Evolutionary conservation across 2,797 vertebrate genomes (phyloP).

Genomic region (Pampus argenteus): DNA sequence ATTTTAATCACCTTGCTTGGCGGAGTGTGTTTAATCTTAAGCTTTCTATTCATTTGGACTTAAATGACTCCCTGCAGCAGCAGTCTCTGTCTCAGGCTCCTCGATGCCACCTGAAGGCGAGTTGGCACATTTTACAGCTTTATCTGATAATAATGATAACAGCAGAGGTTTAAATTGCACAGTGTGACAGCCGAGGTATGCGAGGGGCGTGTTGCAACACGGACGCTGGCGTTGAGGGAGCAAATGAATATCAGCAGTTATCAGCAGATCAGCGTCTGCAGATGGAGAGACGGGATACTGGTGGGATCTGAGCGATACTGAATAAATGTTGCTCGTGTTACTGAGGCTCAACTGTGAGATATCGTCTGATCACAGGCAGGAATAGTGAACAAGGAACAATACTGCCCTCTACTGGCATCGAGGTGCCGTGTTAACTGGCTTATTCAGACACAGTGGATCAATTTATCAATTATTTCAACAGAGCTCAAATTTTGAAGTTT

Average conservation of each 20-base stretch:
- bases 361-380: background rate
- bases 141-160: slow-evolving; percentile 64
- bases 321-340: background rate
- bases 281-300: slow-evolving; percentile 28
- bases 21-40: background rate
- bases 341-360: slow-evolving; percentile 3
- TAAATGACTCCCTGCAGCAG: slow-evolving; percentile 9
- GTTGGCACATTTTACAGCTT: slow-evolving; percentile 41
- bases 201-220: slow-evolving; percentile 64
- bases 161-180: slow-evolving; percentile 67
- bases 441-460: background rate
- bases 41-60: slow-evolving; percentile 5
- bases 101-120: slow-evolving; percentile 24
- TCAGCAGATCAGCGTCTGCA: slow-evolving; percentile 26
- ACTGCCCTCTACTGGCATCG: slow-evolving; percentile 72
- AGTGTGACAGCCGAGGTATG: slow-evolving; percentile 59
- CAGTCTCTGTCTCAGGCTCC: slow-evolving; percentile 4
- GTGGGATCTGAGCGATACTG: slow-evolving; percentile 28
- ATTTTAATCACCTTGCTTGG: background rate
- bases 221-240: slow-evolving; percentile 37
- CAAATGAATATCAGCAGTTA: slow-evolving; percentile 66
- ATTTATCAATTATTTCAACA: background rate
- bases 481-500: background rate
- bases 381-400: slow-evolving; percentile 13
- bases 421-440: background rate